Evolutionary conservation across 2,888 invertebrate genomes (phyloP).

Genomic region (Hetaerina titia): DNA sequence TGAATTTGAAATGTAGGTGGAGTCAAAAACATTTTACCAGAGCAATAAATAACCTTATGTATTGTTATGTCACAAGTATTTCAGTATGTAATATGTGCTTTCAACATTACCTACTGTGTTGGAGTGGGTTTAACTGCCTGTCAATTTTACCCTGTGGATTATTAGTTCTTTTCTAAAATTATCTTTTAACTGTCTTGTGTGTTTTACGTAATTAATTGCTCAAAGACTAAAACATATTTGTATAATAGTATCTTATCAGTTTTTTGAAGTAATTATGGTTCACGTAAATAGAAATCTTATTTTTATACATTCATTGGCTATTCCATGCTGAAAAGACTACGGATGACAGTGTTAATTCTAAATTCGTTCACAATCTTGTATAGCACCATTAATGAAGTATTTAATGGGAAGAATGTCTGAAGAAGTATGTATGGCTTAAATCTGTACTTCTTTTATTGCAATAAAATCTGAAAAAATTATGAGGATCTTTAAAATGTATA

Average conservation of each 20-base stretch:
- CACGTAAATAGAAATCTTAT: constrained; percentile 21
- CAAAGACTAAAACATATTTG: constrained; percentile 24
- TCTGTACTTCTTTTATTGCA: constrained; percentile 40
- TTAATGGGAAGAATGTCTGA: constrained; percentile 24
- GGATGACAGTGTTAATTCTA: constrained; percentile 11
- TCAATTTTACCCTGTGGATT: not conserved
- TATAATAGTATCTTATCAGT: constrained; percentile 24
- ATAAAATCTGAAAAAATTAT: constrained; percentile 29
- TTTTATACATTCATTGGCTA: constrained; percentile 39
- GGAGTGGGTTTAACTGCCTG: not conserved
- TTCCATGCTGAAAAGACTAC: constrained; percentile 42
- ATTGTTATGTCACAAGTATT: not conserved
- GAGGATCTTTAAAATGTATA: not conserved
- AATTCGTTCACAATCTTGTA: constrained; percentile 17
- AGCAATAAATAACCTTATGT: constrained; percentile 16
- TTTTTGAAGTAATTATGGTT: constrained; percentile 34
- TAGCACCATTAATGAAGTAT: constrained; percentile 14
- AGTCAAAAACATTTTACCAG: not conserved
- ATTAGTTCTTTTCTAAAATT: not conserved
- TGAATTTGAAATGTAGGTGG: not conserved
- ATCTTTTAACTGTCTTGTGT: not conserved
- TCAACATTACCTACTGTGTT: not conserved
- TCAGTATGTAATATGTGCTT: constrained; percentile 10
- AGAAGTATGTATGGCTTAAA: constrained; percentile 29
- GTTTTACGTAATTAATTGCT: constrained; percentile 34